These are phyloP conservation scores for Diabrotica balteata DNA, from an alignment of 2,888 invertebrate genomes.

Conservation along the genomic window DNA sequence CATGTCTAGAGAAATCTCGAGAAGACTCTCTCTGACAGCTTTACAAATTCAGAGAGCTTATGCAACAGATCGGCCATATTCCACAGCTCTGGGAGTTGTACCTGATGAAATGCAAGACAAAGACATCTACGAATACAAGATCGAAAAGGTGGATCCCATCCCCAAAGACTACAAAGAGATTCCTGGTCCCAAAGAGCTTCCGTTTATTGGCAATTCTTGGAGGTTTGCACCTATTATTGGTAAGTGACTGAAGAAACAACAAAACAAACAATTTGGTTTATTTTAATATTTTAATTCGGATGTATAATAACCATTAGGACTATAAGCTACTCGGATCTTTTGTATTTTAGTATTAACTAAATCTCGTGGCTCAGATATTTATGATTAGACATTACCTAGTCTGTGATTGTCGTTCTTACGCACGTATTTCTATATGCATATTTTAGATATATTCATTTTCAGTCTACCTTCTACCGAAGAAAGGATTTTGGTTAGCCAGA, in stretches of 20 bases:
- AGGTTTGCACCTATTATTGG: slow-evolving; percentile 75
- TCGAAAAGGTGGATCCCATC: slow-evolving; percentile 36
- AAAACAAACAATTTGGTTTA: too few species aligned
- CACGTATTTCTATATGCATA: too few species aligned
- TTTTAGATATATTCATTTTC: too few species aligned
- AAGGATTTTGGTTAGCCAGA: too few species aligned
- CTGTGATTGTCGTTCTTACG: too few species aligned
- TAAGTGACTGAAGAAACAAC: slow-evolving; percentile 50
- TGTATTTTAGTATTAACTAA: too few species aligned
- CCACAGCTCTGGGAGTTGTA: slow-evolving; percentile 50
- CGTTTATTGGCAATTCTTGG: slow-evolving; percentile 81
- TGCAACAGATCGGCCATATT: slow-evolving; percentile 49
- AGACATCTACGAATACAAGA: slow-evolving; percentile 33
- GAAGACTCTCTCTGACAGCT: slow-evolving; percentile 20
- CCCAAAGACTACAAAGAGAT: slow-evolving; percentile 68
- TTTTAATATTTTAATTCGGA: too few species aligned
- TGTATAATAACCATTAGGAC: too few species aligned
- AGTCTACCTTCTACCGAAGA: too few species aligned
- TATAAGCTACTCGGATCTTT: too few species aligned
- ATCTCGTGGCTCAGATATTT: too few species aligned
- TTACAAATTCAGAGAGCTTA: slow-evolving; percentile 30
- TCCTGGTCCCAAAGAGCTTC: slow-evolving; percentile 78
- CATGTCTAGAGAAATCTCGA: slow-evolving; percentile 33
- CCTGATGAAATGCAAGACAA: slow-evolving; percentile 41
- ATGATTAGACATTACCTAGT: too few species aligned